Percentiles rank a stretch among this genome's conserved stretches.
phyloP scores from a whole-genome alignment of 2,888 invertebrate species.

The Drosophila pseudotalamancana region DNA sequence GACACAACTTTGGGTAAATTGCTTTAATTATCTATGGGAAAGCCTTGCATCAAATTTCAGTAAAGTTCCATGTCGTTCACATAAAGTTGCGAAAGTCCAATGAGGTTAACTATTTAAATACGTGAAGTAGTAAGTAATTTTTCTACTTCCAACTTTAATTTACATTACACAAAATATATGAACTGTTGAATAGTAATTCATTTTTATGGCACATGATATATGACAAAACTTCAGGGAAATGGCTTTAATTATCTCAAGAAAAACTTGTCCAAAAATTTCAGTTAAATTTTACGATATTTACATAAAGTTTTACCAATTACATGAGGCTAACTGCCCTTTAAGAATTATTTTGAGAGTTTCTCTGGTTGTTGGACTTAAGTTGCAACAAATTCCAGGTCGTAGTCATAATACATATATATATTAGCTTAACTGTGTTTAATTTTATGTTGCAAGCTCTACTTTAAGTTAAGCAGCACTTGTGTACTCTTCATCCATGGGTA shows the following conservation, averaged over 20 bases:
- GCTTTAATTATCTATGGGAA: not conserved
- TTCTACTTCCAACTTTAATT: too few species aligned
- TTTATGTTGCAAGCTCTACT: slow-evolving; percentile 49
- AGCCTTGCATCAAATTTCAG: not conserved
- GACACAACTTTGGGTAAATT: slow-evolving; percentile 3
- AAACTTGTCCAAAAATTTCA: not conserved
- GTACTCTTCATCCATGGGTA: slow-evolving; percentile 3
- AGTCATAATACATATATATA: slow-evolving; percentile 34
- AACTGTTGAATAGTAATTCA: slow-evolving; percentile 1
- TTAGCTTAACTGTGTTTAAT: slow-evolving; percentile 56
- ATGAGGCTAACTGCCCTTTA: not conserved
- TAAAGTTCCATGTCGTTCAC: not conserved
- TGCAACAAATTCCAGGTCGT: slow-evolving; percentile 42
- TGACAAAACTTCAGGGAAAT: not conserved
- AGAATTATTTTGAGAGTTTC: not conserved
- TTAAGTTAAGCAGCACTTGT: slow-evolving; percentile 40
- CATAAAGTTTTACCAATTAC: not conserved
- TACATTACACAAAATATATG: slow-evolving; percentile 5
- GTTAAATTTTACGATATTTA: not conserved
- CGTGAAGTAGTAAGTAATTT: not conserved
- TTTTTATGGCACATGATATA: not conserved
- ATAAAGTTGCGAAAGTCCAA: too few species aligned
- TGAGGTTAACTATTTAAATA: not conserved
- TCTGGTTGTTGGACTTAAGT: slow-evolving; percentile 27
- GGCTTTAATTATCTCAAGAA: not conserved